Conservation (phyloP, 2,888 invertebrate genomes). For the Tyria jacobaeae region DNA sequence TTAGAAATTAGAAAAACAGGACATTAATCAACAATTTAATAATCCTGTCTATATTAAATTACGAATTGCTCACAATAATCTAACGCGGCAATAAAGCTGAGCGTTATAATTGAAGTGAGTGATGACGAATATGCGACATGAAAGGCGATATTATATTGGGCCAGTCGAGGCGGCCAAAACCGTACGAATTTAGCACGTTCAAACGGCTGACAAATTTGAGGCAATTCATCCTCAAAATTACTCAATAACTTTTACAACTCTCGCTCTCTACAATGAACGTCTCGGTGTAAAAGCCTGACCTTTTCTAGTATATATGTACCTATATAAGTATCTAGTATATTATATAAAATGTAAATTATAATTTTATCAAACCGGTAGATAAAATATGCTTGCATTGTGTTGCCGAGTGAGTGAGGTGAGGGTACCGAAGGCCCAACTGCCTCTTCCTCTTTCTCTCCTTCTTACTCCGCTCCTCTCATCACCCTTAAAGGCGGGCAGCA, state of each 20-base stretch:
- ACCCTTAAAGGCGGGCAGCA: too few species aligned
- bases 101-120: slow-evolving; percentile 44
- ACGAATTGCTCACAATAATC: not conserved
- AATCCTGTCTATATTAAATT: not conserved
- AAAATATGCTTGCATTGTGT: too few species aligned
- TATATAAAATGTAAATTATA: not conserved
- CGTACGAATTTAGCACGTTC: slow-evolving; percentile 63
- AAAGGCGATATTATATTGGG: slow-evolving; percentile 51
- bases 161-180: slow-evolving; percentile 33
- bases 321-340: slow-evolving; percentile 14
- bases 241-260: slow-evolving; percentile 57
- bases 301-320: too few species aligned
- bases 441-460: too few species aligned
- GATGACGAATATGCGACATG: slow-evolving; percentile 55
- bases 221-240: slow-evolving; percentile 71
- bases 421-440: too few species aligned
- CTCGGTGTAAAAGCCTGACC: slow-evolving; percentile 37
- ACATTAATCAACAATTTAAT: not conserved
- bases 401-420: too few species aligned
- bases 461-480: too few species aligned
- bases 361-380: too few species aligned
- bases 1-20: not conserved
- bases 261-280: slow-evolving; percentile 31
- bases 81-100: not conserved
- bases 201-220: slow-evolving; percentile 68